phyloP scores from a whole-genome alignment of 64 coral and sea anemone genomes.

The Pocillopora verrucosa region DNA sequence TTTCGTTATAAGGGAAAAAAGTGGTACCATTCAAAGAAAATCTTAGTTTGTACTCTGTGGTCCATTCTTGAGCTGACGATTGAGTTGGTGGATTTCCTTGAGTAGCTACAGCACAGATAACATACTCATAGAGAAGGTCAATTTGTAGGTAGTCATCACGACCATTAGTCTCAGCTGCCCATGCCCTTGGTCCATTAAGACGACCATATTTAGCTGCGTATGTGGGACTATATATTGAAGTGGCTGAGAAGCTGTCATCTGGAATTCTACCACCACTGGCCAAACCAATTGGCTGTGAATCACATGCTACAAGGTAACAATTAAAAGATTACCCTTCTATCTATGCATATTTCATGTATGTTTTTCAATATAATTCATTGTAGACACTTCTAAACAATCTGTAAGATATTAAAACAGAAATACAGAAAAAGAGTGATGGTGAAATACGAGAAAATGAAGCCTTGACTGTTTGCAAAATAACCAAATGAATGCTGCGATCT shows the following conservation, averaged over 20 bases:
- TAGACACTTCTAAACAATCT: no score
- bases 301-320: background rate
- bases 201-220: no score
- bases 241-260: background rate
- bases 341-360: background rate
- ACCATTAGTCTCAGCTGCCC: background rate
- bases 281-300: background rate
- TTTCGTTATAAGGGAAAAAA: background rate
- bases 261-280: background rate
- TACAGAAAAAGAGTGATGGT: no score
- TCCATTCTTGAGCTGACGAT: background rate
- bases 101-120: constrained; percentile 25
- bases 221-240: background rate
- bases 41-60: background rate
- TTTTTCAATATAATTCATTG: background rate
- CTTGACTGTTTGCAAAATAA: no score
- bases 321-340: background rate
- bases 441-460: no score
- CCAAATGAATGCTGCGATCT: no score
- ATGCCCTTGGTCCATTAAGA: background rate
- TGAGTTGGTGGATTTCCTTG: constrained; percentile 12
- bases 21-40: background rate
- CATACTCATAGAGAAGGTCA: background rate
- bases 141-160: constrained; percentile 17
- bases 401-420: no score